phyloP scores from a whole-genome alignment of 2,797 vertebrate species.

The Sebastes nivosus region DNA sequence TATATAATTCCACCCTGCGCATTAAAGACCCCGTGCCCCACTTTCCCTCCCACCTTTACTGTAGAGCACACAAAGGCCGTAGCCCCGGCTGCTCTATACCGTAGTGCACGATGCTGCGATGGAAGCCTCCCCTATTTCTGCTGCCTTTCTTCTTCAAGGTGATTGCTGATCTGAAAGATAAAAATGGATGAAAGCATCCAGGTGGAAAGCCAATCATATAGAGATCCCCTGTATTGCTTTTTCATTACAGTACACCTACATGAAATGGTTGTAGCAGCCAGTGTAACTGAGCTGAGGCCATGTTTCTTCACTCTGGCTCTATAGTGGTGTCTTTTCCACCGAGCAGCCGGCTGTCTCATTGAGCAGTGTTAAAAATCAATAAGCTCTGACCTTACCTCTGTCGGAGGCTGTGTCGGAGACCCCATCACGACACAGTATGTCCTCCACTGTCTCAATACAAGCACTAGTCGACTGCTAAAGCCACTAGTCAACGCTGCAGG shows the following conservation, averaged over 20 bases:
- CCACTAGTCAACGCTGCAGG: slow-evolving; percentile 19
- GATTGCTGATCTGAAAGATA: slow-evolving; percentile 74
- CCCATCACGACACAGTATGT: slow-evolving; percentile 63
- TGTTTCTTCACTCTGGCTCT: slow-evolving; percentile 53
- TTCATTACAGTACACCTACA: slow-evolving; percentile 66
- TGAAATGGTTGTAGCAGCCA: slow-evolving; percentile 63
- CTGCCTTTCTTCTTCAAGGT: slow-evolving; percentile 67
- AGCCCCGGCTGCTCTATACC: slow-evolving; percentile 7
- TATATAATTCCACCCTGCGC: slow-evolving; percentile 87
- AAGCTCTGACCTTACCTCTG: slow-evolving; percentile 79
- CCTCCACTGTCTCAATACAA: slow-evolving; percentile 45
- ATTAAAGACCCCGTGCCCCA: slow-evolving; percentile 87
- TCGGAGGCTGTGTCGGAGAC: slow-evolving; percentile 70
- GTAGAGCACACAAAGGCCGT: slow-evolving; percentile 45
- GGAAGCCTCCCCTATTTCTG: slow-evolving; percentile 43
- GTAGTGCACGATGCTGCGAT: slow-evolving; percentile 15
- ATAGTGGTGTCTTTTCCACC: slow-evolving; percentile 43
- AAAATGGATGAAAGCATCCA: slow-evolving; percentile 72
- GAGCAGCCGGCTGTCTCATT: slow-evolving; percentile 54
- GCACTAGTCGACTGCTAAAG: slow-evolving; percentile 41
- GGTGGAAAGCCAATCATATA: slow-evolving; percentile 74
- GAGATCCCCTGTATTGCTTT: slow-evolving; percentile 67
- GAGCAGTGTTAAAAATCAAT: slow-evolving; percentile 80
- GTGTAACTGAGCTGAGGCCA: slow-evolving; percentile 51
- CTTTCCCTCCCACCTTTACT: slow-evolving; percentile 59